Conservation (phyloP, 2,888 invertebrate genomes). For the Nemapogon koenigi region DNA sequence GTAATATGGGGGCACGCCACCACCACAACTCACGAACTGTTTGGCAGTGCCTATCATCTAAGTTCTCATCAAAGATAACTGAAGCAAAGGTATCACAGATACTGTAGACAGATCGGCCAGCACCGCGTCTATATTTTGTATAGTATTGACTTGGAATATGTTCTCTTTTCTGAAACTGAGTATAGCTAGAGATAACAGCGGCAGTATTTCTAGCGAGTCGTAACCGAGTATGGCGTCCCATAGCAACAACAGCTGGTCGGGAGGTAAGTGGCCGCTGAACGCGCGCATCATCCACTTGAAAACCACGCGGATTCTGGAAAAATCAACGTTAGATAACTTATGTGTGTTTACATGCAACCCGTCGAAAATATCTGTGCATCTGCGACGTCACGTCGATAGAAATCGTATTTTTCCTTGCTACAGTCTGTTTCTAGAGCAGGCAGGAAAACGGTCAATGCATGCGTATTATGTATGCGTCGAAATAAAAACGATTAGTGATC, state of each 20-base stretch:
- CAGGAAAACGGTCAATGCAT: too few species aligned
- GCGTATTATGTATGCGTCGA: too few species aligned
- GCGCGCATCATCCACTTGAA: conserved; percentile 97
- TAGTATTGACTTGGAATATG: conserved; percentile 74
- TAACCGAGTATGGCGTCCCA: conserved; percentile 94
- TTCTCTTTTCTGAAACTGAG: conserved; percentile 87
- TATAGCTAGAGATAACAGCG: conserved; percentile 85
- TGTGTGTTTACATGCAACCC: too few species aligned
- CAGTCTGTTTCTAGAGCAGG: too few species aligned
- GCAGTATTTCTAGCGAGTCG: conserved; percentile 88
- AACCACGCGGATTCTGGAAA: conserved; percentile 80
- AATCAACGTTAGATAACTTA: too few species aligned
- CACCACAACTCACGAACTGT: too few species aligned
- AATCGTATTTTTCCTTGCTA: too few species aligned
- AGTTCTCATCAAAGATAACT: conserved; percentile 79
- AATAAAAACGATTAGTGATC: too few species aligned
- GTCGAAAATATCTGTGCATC: too few species aligned
- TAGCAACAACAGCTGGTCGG: conserved; percentile 87
- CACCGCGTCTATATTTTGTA: conserved; percentile 85
- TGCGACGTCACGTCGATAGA: too few species aligned
- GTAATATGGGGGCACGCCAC: too few species aligned
- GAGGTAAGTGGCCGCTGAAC: conserved; percentile 92
- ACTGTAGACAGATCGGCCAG: conserved; percentile 88
- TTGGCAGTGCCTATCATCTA: too few species aligned
- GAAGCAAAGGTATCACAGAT: conserved; percentile 83